A percentile compares a stretch with the other conserved stretches of the same genome.
Conservation (phyloP, 2,888 invertebrate genomes). For the Odiellus spinosus region DNA sequence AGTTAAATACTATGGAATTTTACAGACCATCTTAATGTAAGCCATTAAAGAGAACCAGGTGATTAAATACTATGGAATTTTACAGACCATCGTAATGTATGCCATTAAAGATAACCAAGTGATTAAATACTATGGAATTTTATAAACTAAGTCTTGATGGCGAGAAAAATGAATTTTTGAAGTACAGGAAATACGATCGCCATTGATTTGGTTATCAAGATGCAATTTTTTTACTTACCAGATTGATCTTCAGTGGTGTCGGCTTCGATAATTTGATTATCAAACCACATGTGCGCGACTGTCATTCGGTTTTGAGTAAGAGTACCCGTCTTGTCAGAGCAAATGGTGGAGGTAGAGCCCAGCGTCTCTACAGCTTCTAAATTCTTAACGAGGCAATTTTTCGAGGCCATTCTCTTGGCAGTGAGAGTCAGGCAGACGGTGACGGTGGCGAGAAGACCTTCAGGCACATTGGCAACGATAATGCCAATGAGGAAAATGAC, state of each 20-base stretch:
- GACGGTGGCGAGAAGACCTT: conserved; percentile 94
- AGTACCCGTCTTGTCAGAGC: conserved; percentile 99
- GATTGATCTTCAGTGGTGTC: conserved; percentile 55
- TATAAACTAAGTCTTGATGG: not conserved
- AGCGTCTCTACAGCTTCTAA: conserved; percentile 98
- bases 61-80: too few species aligned
- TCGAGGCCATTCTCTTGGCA: conserved; percentile 97
- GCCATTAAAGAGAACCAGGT: too few species aligned
- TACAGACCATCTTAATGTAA: too few species aligned
- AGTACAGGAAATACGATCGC: not conserved
- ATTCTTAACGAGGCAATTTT: conserved; percentile 98
- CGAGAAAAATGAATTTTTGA: not conserved
- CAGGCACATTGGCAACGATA: conserved; percentile 98
- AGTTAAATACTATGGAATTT: too few species aligned
- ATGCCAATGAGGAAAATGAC: conserved; percentile 99
- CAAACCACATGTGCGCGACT: conserved; percentile 98
- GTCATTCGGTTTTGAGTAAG: conserved; percentile 99
- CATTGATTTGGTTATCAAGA: not conserved
- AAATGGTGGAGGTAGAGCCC: conserved; percentile 97
- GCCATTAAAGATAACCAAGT: too few species aligned
- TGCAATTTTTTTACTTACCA: too few species aligned
- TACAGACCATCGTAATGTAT: too few species aligned
- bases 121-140: too few species aligned
- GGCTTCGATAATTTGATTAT: conserved; percentile 95
- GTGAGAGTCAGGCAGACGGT: conserved; percentile 70